These are phyloP conservation scores for Meganola albula DNA, from an alignment of 2,888 invertebrate species.

Conservation along the genomic window DNA sequence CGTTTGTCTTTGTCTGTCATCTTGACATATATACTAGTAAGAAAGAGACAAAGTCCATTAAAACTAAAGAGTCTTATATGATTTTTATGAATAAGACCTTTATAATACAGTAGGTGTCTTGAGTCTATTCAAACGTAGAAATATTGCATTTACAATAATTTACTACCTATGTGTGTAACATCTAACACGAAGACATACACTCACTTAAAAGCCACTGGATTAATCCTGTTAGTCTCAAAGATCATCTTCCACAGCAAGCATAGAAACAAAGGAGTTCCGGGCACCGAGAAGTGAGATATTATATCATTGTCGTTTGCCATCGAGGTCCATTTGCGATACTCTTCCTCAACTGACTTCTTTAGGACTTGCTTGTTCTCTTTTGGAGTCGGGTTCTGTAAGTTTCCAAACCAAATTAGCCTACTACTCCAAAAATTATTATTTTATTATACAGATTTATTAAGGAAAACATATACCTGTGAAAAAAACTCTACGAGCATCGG, in stretches of 20 bases:
- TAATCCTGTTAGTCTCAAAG: constrained; percentile 94
- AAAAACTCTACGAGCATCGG: constrained; percentile 93
- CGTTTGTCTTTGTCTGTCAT: no score
- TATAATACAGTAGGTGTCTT: no score
- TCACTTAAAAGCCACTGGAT: constrained; percentile 96
- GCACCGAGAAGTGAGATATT: constrained; percentile 95
- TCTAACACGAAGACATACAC: constrained; percentile 21
- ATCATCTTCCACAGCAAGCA: constrained; percentile 97
- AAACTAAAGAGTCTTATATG: no score
- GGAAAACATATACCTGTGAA: constrained; percentile 73
- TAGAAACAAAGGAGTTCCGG: constrained; percentile 94
- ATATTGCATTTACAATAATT: no score
- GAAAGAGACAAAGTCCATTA: no score
- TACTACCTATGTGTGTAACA: no score
- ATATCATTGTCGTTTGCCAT: constrained; percentile 98
- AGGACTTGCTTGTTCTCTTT: constrained; percentile 94
- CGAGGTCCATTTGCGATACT: constrained; percentile 96
- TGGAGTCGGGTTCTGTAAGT: constrained; percentile 82
- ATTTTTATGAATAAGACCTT: no score
- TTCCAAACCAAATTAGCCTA: constrained; percentile 3
- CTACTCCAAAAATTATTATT: background rate
- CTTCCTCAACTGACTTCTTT: constrained; percentile 95
- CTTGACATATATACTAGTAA: no score
- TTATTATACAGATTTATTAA: no score
- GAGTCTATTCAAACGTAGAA: no score